A percentile compares a stretch with the other conserved stretches of the same genome.
Evolutionary conservation across 2,797 vertebrate species (phyloP).

Genomic region (Poeciliopsis infans): DNA sequence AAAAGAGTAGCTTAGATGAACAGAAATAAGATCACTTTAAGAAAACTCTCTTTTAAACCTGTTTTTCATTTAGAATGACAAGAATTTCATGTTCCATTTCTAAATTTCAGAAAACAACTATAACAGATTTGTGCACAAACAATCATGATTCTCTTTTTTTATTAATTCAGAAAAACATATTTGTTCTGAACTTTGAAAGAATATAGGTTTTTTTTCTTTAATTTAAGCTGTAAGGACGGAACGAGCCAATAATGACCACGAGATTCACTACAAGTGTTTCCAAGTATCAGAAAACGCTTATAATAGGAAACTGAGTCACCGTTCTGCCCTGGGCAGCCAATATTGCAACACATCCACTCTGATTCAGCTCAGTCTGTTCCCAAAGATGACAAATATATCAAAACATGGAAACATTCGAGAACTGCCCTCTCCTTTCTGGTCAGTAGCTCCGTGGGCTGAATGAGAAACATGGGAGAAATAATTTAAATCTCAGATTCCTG

Average conservation of each 20-base stretch:
- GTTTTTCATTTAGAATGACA: too few species aligned
- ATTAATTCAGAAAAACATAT: not conserved
- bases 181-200: not conserved
- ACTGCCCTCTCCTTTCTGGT: constrained; percentile 48
- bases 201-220: not conserved
- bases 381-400: constrained; percentile 61
- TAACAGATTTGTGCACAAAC: not conserved
- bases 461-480: constrained; percentile 47
- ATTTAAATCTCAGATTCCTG: constrained; percentile 58
- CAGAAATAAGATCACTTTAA: not conserved
- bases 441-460: constrained; percentile 45
- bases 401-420: constrained; percentile 45
- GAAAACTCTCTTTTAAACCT: too few species aligned
- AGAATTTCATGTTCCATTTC: not conserved
- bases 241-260: not conserved
- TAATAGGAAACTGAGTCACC: constrained; percentile 19
- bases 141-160: not conserved
- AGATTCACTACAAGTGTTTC: constrained; percentile 2
- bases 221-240: not conserved
- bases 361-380: constrained; percentile 35
- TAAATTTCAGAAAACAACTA: not conserved
- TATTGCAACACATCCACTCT: constrained; percentile 40
- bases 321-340: constrained; percentile 31
- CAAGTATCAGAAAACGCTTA: not conserved
- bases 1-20: not conserved